A percentile compares a stretch with the other conserved stretches of the same genome.
Conservation (phyloP, 2,888 invertebrate species). For the Zaprionus bogoriensis region DNA sequence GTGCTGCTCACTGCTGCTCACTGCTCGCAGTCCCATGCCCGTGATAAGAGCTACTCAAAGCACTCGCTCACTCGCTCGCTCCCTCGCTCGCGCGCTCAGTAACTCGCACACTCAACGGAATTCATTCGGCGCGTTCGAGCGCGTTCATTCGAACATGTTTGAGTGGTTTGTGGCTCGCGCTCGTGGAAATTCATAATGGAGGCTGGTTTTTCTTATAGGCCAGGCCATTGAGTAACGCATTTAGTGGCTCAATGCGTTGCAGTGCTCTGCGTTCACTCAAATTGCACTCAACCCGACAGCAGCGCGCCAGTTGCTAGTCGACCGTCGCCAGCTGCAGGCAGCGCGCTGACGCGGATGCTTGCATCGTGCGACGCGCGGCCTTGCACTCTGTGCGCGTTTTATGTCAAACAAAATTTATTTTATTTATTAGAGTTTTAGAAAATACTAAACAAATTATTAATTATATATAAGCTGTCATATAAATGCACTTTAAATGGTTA, state of each 20-base stretch:
- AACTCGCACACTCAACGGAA: conserved; percentile 7
- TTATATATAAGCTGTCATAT: no score
- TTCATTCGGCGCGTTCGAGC: conserved; percentile 44
- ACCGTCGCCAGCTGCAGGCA: conserved; percentile 41
- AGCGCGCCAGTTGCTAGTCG: conserved; percentile 26
- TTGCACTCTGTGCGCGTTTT: conserved; percentile 12
- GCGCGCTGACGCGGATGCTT: conserved; percentile 34
- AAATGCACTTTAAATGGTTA: no score
- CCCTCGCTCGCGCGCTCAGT: conserved; percentile 12
- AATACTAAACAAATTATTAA: no score
- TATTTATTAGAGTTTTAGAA: no score
- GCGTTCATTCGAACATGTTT: conserved; percentile 60
- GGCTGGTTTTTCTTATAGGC: conserved; percentile 81
- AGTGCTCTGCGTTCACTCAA: conserved; percentile 53
- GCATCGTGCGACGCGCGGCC: conserved; percentile 9
- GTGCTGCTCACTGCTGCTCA: no score
- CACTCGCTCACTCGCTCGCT: conserved; percentile 8
- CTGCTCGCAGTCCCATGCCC: no score
- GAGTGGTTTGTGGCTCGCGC: conserved; percentile 32
- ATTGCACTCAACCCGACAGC: conserved; percentile 34
- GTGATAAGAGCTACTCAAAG: conserved; percentile 62
- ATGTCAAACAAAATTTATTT: no score
- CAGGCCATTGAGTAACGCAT: conserved; percentile 34
- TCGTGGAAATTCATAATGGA: conserved; percentile 79
- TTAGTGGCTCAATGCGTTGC: neutral